Base-by-base conservation (phyloP, 2,888 invertebrate species). In the Maniola hyperantus region DNA sequence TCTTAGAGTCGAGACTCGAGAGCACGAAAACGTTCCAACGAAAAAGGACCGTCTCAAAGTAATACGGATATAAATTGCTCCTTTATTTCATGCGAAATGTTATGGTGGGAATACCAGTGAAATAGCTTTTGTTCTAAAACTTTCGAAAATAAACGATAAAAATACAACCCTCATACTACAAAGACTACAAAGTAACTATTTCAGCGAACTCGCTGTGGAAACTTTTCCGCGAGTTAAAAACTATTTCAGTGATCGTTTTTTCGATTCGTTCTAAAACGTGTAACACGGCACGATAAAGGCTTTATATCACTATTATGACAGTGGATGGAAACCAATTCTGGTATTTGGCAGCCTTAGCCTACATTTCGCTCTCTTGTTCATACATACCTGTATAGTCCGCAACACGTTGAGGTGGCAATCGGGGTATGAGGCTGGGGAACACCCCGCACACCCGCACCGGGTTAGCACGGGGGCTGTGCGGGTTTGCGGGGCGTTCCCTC, bases 141-240 rank as follows among this genome's bases (percentile, higher is more conserved):
- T 68, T 70, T 46, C 18, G 58, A 66, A 64, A 63, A 64, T 68
- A 70, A 68, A 70, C 58, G 68, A 66, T 64, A 64, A 68, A 70
- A 70, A 64, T 62, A 62, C 58, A 66, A 58, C 66, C 70, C 64
- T 68, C 60, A 51, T 64, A 55, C 55, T 64, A 64, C 70, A 70
- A 70, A 65, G 67, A 70, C 67, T 67, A 64, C 67, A 65, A 71
- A 66, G 66, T 71, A 68, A 71, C 68, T 71, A 65, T 70, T 70
- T 68, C 51, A 64, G 68, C 61, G 53, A 66, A 68, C 61, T 62
- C 66, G 60, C 58, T 54, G 36, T 46, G 61, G 42, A 70, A 70
- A 70, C 54, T 68, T 68, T 62, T 72, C 65, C 60, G 57, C 62
- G 65, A 63, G 55, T 59, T 69, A 63, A 71, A 71, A 71, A 71